phyloP scores from a whole-genome alignment of 1,140 invertebrate genomes.

The Arctopsyche grandis region DNA sequence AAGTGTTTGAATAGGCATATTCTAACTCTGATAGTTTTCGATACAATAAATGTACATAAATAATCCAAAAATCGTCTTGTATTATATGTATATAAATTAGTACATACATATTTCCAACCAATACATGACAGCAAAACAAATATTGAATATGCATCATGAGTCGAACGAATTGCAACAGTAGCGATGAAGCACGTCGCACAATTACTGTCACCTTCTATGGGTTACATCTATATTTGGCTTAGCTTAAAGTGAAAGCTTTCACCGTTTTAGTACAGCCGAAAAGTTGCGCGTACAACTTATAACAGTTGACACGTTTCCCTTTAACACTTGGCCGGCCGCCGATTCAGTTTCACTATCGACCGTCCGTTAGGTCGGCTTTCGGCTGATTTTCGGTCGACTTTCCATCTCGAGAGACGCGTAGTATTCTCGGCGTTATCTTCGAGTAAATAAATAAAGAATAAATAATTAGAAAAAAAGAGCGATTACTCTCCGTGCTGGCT shows the following conservation, averaged over 20 bases:
- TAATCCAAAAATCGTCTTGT: too few relatives aligned
- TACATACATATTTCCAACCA: too few relatives aligned
- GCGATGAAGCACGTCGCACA: not conserved
- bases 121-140: too few relatives aligned
- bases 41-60: too few relatives aligned
- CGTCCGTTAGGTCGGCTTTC: not conserved
- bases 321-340: not conserved
- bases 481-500: not conserved
- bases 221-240: not conserved
- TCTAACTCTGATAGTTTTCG: too few relatives aligned
- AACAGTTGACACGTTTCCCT: slow-evolving; percentile 17
- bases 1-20: too few relatives aligned
- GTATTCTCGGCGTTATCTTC: too few relatives aligned
- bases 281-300: not conserved
- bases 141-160: too few relatives aligned
- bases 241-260: not conserved
- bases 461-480: too few relatives aligned
- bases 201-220: not conserved
- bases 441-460: too few relatives aligned
- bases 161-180: too few relatives aligned
- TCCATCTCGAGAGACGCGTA: not conserved
- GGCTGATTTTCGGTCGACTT: not conserved
- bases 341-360: not conserved
- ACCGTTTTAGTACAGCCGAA: not conserved
- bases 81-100: too few relatives aligned